Conservation (phyloP, 2,113 vertebrate species). For the Steatornis caripensis region DNA sequence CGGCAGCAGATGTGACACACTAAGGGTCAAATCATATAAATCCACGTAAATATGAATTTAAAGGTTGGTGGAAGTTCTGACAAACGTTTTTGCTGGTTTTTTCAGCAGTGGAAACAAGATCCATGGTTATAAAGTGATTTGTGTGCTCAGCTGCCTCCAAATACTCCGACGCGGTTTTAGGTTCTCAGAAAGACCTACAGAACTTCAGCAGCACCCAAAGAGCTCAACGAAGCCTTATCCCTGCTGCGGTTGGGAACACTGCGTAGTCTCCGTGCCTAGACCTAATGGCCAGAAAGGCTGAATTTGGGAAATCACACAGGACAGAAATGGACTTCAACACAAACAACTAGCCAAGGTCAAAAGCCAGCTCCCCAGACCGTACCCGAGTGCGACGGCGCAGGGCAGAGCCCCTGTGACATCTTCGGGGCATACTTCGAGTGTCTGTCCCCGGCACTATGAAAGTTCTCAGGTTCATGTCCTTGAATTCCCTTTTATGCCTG, state of each 20-base stretch:
- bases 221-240: neutral
- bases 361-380: neutral
- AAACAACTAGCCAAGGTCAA: neutral
- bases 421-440: fast-evolving
- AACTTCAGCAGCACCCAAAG: neutral
- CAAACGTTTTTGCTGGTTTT: neutral
- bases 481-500: neutral
- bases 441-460: fast-evolving
- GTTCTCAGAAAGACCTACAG: neutral
- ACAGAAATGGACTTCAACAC: neutral
- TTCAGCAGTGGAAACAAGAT: neutral
- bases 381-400: neutral
- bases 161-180: neutral
- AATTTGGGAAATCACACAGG: neutral
- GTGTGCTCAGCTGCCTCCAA: neutral
- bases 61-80: neutral
- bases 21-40: neutral
- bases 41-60: fast-evolving
- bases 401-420: neutral
- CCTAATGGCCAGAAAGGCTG: too few species aligned
- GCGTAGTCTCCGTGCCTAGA: fast-evolving
- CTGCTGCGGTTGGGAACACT: neutral
- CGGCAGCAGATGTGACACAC: fast-evolving
- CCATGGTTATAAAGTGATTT: neutral
- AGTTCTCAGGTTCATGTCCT: neutral